Evolutionary conservation across 2,113 vertebrate species (phyloP).

Genomic region (Etheostoma cragini): DNA sequence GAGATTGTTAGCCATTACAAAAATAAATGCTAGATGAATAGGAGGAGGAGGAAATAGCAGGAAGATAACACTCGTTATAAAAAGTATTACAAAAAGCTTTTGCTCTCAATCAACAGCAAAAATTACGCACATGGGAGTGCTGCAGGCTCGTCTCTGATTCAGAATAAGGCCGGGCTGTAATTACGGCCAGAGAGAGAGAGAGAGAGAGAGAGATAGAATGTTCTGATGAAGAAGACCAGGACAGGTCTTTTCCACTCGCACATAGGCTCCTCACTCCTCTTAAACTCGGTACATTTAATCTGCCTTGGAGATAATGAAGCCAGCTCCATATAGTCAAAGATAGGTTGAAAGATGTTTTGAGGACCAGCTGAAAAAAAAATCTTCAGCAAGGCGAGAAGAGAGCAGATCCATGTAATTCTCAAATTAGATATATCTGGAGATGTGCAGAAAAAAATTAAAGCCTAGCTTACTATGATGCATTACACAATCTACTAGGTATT

Average conservation of each 20-base stretch:
- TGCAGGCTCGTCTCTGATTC: constrained; percentile 50
- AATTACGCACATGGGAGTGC: constrained; percentile 42
- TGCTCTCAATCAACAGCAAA: constrained; percentile 60
- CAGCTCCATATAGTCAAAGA: constrained; percentile 44
- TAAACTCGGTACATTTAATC: constrained; percentile 73
- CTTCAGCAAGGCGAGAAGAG: constrained; percentile 24
- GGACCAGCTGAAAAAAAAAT: constrained; percentile 45
- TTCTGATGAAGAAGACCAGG: constrained; percentile 54
- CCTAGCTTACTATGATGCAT: constrained; percentile 30
- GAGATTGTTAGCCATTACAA: constrained; percentile 30
- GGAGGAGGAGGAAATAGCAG: constrained; percentile 22
- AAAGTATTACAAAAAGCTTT: constrained; percentile 46
- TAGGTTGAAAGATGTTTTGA: constrained; percentile 43
- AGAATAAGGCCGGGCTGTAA: constrained; percentile 64
- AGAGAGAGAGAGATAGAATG: constrained; percentile 28
- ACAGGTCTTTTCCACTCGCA: constrained; percentile 48
- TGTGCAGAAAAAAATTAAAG: constrained; percentile 46
- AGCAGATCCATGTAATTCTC: constrained; percentile 50
- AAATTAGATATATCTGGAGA: constrained; percentile 63
- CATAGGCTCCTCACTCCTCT: constrained; percentile 45
- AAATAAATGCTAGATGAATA: constrained; percentile 50
- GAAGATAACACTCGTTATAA: constrained; percentile 48
- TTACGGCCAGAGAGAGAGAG: constrained; percentile 54
- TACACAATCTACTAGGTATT: constrained; percentile 53
- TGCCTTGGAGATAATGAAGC: constrained; percentile 69